A percentile compares a stretch with the other conserved stretches of the same genome.
phyloP scores from a whole-genome alignment of 2,797 vertebrate genomes.

The Falco biarmicus region DNA sequence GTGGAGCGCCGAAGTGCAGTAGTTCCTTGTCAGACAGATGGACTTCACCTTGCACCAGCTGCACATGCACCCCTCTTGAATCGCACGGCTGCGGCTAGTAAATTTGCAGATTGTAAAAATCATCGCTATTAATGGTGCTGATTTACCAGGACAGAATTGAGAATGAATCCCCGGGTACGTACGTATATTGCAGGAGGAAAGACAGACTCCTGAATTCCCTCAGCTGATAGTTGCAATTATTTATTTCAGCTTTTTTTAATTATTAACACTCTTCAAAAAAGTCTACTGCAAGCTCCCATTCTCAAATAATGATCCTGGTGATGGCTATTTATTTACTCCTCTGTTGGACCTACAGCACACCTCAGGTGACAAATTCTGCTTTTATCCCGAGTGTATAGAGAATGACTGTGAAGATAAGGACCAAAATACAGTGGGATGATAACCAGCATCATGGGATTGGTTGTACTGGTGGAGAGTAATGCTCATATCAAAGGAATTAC shows the following conservation, averaged over 20 bases:
- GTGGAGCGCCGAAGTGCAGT: not conserved
- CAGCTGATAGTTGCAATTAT: not conserved
- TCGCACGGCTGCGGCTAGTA: constrained; percentile 31
- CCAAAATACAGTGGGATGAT: not conserved
- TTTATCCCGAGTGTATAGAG: not conserved
- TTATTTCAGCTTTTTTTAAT: not conserved
- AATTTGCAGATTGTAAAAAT: constrained; percentile 56
- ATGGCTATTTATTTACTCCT: not conserved
- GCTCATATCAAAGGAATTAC: accelerated
- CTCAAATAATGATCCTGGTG: not conserved
- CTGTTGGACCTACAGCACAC: not conserved
- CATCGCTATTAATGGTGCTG: constrained; percentile 43
- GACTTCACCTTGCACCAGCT: not conserved
- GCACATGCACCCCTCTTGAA: constrained; percentile 8
- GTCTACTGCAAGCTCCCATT: not conserved
- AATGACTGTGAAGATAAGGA: not conserved
- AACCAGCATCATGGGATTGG: not conserved
- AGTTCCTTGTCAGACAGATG: not conserved
- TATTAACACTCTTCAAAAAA: not conserved
- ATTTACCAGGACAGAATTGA: not conserved
- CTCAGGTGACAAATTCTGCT: not conserved
- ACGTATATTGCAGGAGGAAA: not conserved
- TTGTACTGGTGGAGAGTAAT: not conserved
- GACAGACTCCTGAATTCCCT: not conserved
- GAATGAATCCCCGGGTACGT: not conserved